A percentile compares a stretch with the other conserved stretches of the same genome.
Evolutionary conservation across 1,140 invertebrate species (phyloP).

Genomic region (Probaryconus sp.): DNA sequence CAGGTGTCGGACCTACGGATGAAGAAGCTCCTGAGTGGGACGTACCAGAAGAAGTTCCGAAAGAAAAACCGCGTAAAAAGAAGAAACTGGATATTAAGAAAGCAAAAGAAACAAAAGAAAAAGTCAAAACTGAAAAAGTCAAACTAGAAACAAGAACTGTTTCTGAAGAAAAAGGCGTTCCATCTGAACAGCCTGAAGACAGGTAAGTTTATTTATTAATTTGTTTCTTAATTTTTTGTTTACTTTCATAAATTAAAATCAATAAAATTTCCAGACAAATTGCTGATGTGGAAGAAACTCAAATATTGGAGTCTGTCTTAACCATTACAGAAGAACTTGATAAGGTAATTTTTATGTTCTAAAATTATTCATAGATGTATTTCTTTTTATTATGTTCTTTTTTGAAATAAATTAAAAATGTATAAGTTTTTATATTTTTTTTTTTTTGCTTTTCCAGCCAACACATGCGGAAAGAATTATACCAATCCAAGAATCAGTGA

Average conservation of each 20-base stretch:
- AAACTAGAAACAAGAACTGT: slow-evolving; percentile 77
- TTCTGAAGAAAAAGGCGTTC: slow-evolving; percentile 69
- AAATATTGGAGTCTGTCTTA: slow-evolving; percentile 76
- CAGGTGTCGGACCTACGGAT: slow-evolving; percentile 19
- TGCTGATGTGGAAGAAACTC: slow-evolving; percentile 78
- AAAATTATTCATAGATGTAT: slow-evolving; percentile 6
- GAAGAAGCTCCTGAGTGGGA: slow-evolving; percentile 57
- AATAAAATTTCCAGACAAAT: slow-evolving; percentile 70
- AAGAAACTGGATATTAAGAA: slow-evolving; percentile 76
- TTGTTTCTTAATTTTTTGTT: no score
- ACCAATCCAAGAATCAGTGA: slow-evolving; percentile 80
- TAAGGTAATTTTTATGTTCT: slow-evolving; percentile 68
- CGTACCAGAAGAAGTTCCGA: slow-evolving; percentile 70
- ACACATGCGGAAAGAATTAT: slow-evolving; percentile 77
- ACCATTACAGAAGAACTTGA: slow-evolving; percentile 74
- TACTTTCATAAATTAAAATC: slow-evolving; percentile 9
- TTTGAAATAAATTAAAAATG: background rate
- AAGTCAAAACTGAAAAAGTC: slow-evolving; percentile 78
- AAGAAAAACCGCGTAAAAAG: slow-evolving; percentile 72
- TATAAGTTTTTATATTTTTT: background rate
- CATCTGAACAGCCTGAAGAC: slow-evolving; percentile 76
- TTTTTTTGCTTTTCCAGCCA: slow-evolving; percentile 57
- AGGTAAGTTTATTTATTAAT: slow-evolving; percentile 61
- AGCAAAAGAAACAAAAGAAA: slow-evolving; percentile 80
- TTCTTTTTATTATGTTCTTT: background rate